These are phyloP conservation scores for Epinephelus awoara DNA, from an alignment of 2,797 vertebrate genomes.

Conservation along the genomic window DNA sequence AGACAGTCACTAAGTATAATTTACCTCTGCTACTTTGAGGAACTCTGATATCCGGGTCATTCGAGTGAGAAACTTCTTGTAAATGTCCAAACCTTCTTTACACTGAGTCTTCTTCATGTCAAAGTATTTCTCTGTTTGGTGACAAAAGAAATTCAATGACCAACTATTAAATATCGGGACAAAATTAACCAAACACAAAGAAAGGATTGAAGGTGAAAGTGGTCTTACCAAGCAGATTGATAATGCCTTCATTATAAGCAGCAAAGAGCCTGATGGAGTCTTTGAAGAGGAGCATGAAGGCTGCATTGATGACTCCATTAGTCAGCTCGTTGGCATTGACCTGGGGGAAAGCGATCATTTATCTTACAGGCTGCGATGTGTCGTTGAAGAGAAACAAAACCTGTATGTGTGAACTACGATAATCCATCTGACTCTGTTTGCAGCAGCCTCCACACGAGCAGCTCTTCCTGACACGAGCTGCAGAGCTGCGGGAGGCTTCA, in stretches of 20 bases:
- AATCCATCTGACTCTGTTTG: slow-evolving; percentile 24
- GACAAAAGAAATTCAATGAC: background rate
- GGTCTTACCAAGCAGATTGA: slow-evolving; percentile 95
- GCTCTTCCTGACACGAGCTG: slow-evolving; percentile 25
- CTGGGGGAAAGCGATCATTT: slow-evolving; percentile 81
- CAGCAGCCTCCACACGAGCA: slow-evolving; percentile 30
- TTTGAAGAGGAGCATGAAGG: slow-evolving; percentile 99
- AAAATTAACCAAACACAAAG: background rate
- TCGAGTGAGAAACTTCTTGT: slow-evolving; percentile 99
- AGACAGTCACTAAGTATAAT: background rate
- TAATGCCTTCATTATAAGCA: slow-evolving; percentile 99
- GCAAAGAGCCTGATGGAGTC: slow-evolving; percentile 99
- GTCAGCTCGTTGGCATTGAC: slow-evolving; percentile 99
- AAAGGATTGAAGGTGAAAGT: background rate
- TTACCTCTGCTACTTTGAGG: slow-evolving; percentile 99
- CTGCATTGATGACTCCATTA: slow-evolving; percentile 99
- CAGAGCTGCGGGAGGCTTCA: slow-evolving; percentile 45
- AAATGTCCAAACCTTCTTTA: slow-evolving; percentile 99
- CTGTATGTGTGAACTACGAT: slow-evolving; percentile 3
- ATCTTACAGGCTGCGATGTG: slow-evolving; percentile 39
- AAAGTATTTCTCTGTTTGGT: slow-evolving; percentile 95
- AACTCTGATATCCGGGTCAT: slow-evolving; percentile 99
- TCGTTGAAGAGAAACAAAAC: slow-evolving; percentile 31
- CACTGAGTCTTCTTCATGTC: slow-evolving; percentile 99
- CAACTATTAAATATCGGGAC: background rate